Evolutionary conservation across 1,140 invertebrate genomes (phyloP).

Genomic region (Thrips palmi): DNA sequence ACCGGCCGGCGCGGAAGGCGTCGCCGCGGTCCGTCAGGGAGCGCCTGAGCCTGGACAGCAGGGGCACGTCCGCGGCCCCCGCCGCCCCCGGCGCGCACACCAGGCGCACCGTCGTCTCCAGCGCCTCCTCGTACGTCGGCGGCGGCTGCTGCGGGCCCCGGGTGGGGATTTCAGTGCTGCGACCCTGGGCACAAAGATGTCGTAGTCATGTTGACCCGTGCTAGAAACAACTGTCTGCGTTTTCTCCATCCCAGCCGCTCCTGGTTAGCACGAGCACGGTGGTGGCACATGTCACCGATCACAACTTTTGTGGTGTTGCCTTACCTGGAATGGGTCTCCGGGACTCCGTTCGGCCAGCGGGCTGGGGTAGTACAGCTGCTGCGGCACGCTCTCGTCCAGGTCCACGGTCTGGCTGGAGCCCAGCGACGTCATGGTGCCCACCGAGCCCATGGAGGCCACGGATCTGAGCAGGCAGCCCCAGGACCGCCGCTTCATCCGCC

Average conservation of each 20-base stretch:
- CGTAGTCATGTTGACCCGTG: too few relatives aligned
- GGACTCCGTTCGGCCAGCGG: constrained; percentile 38
- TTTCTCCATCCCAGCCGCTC: too few relatives aligned
- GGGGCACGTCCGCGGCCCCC: neutral
- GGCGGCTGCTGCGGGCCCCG: constrained; percentile 13
- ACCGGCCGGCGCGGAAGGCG: constrained; percentile 5
- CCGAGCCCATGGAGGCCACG: constrained; percentile 6
- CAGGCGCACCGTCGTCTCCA: constrained; percentile 9
- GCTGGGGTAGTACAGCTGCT: constrained; percentile 34
- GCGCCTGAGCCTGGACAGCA: constrained; percentile 16
- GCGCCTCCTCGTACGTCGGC: too few relatives aligned
- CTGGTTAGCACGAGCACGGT: constrained; percentile 29
- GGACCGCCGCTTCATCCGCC: constrained; percentile 14
- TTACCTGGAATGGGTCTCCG: constrained; percentile 36
- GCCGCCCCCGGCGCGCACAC: neutral
- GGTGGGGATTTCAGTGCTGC: constrained; percentile 20
- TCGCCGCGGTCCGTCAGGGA: constrained; percentile 20
- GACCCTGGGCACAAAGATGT: constrained; percentile 18
- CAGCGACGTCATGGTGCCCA: neutral
- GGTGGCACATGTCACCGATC: constrained; percentile 26
- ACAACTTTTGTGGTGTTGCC: constrained; percentile 18
- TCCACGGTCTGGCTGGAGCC: constrained; percentile 6
- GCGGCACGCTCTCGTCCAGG: constrained; percentile 14
- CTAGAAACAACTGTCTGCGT: too few relatives aligned
- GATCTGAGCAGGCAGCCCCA: constrained; percentile 13